Evolutionary conservation across 2,113 vertebrate species (phyloP).

Genomic region (Nyctereutes procyonoides): DNA sequence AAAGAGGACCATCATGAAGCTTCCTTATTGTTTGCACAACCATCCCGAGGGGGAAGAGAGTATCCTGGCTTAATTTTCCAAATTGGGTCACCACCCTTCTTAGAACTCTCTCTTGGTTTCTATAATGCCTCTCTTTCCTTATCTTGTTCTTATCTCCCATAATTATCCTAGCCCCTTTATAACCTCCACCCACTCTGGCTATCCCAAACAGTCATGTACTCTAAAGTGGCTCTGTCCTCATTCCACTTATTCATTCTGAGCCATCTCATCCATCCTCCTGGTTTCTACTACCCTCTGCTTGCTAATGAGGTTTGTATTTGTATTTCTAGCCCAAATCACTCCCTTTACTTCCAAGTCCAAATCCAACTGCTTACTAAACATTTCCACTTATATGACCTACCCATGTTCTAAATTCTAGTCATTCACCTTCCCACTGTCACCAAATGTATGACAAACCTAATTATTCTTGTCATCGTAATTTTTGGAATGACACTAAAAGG

Average conservation of each 20-base stretch:
- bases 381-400: not conserved
- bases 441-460: not conserved
- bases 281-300: not conserved
- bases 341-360: not conserved
- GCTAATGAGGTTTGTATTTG: not conserved
- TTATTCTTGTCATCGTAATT: not conserved
- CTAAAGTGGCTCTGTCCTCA: not conserved
- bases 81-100: not conserved
- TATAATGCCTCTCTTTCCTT: not conserved
- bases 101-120: not conserved
- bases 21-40: not conserved
- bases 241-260: not conserved
- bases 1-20: not conserved
- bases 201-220: too few relatives aligned
- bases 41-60: not conserved
- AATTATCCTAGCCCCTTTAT: not conserved
- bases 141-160: not conserved
- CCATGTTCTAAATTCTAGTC: not conserved
- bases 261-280: not conserved
- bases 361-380: not conserved
- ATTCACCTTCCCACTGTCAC: not conserved
- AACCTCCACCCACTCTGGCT: not conserved
- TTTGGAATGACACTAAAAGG: conserved; percentile 32
- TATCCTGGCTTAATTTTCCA: not conserved
- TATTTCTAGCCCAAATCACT: not conserved